Evolutionary conservation across 2,888 invertebrate genomes (phyloP), one percentile per base, ranked within the genome.

Genomic region (Erynnis tages): DNA sequence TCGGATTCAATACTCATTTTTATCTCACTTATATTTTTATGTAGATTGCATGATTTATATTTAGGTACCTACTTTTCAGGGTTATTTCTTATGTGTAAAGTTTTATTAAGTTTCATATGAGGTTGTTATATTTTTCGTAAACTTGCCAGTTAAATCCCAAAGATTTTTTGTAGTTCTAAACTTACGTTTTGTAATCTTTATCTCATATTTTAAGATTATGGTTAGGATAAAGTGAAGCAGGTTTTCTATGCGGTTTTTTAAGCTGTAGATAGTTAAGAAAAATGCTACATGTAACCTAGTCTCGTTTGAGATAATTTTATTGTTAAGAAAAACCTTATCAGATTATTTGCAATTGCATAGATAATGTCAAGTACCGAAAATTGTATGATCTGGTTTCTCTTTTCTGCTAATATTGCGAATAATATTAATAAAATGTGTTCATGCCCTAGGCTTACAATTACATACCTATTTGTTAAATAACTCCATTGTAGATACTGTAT

Each of bases 131-230:
- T 66, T 62, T 69, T 72, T 58, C 5, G 67, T 67, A 70, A 66
- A 71, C 82, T 85, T 84, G 85, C 85, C 84, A 82, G 71, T 72
- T 71, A 47, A 65, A 73, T 67, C 84, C 84, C 83, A 84, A 85
- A 83, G 82, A 83, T 77, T 79, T 67, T 69, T 69, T 70, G 72
- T 73, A 44, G 29, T 8, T 8, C 16, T 10, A 45, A 37, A 44
- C 21, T 45, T 72, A 67, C 55, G 17, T 16, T 32, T 29, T 40
- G 29, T 30, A 11, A 27, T 11, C 13, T 29, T 30, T 40, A 32
- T 48, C 19, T 38, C 27, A 19, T 47, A 47, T 29, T 47, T 30
- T 44, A 17, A 27, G 29, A 13, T 38, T n/a, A 21, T 10, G 17
- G n/a, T 47, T 19, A 47, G n/a, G 23, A 4, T 46, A 37, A 5